Conservation (phyloP, 2,797 vertebrate species). For the Erpetoichthys calabaricus region DNA sequence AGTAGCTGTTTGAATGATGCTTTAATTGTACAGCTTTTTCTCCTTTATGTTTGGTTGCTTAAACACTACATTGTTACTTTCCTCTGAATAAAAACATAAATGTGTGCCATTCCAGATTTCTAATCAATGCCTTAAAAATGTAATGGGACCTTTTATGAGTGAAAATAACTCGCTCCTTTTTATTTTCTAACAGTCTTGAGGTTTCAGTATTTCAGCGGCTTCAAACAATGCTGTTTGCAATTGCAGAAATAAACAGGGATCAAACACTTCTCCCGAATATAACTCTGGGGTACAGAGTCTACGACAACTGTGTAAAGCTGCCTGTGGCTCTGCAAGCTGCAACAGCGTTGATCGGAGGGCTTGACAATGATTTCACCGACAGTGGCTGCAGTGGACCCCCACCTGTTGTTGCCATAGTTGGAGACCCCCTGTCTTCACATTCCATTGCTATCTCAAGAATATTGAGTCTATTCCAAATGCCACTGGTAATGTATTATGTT, state of each 20-base stretch:
- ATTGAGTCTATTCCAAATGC: slow-evolving; percentile 26
- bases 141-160: background rate
- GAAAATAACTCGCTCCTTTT: background rate
- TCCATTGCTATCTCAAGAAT: slow-evolving; percentile 32
- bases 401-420: slow-evolving; percentile 28
- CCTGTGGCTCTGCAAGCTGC: slow-evolving; percentile 38
- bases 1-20: no score
- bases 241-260: slow-evolving; percentile 46
- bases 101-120: no score
- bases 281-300: slow-evolving; percentile 46
- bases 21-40: no score
- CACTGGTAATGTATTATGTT: slow-evolving; percentile 22
- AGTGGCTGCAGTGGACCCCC: slow-evolving; percentile 18
- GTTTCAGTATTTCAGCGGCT: slow-evolving; percentile 29
- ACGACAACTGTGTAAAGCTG: slow-evolving; percentile 46
- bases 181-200: slow-evolving; percentile 29
- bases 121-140: no score
- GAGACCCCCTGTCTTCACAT: slow-evolving; percentile 27
- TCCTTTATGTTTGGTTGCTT: no score
- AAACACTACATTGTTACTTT: no score
- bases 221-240: slow-evolving; percentile 40
- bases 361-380: slow-evolving; percentile 7
- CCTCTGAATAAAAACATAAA: no score
- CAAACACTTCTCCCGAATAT: slow-evolving; percentile 37
- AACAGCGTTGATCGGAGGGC: slow-evolving; percentile 29